Conservation (phyloP, 2,113 vertebrate species). For the Mohoua ochrocephala region DNA sequence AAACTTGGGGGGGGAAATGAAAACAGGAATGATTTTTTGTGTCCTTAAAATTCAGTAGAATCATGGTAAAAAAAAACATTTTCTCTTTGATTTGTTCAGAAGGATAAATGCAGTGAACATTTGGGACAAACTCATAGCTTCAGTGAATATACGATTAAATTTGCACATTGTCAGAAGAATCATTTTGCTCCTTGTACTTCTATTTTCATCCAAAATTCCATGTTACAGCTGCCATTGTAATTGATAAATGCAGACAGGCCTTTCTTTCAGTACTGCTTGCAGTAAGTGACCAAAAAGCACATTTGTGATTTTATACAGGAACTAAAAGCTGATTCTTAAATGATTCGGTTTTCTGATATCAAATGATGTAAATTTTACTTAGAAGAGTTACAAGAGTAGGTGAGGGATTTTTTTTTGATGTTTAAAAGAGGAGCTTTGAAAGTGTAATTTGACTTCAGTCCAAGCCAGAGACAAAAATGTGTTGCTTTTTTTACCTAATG, state of each 20-base stretch:
- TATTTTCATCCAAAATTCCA: neutral
- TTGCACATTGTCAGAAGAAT: neutral
- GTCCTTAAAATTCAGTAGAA: neutral
- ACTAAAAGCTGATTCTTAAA: neutral
- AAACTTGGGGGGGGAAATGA: neutral
- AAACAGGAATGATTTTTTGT: neutral
- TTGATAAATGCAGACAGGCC: neutral
- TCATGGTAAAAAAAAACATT: neutral
- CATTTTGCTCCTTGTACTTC: neutral
- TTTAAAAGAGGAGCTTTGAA: neutral
- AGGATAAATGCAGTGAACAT: neutral
- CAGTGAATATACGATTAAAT: neutral
- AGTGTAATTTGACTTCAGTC: neutral
- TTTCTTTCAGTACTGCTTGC: neutral
- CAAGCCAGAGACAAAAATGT: neutral
- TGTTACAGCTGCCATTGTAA: neutral
- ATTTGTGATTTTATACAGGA: neutral
- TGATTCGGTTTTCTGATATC: neutral
- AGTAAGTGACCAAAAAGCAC: neutral
- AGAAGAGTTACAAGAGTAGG: neutral
- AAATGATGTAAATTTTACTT: neutral
- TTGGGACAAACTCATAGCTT: neutral
- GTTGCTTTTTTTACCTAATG: neutral
- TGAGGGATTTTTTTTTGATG: neutral
- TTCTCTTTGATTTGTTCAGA: neutral